Evolutionary conservation across 2,797 vertebrate genomes (phyloP).

Genomic region (Dipus sagitta): DNA sequence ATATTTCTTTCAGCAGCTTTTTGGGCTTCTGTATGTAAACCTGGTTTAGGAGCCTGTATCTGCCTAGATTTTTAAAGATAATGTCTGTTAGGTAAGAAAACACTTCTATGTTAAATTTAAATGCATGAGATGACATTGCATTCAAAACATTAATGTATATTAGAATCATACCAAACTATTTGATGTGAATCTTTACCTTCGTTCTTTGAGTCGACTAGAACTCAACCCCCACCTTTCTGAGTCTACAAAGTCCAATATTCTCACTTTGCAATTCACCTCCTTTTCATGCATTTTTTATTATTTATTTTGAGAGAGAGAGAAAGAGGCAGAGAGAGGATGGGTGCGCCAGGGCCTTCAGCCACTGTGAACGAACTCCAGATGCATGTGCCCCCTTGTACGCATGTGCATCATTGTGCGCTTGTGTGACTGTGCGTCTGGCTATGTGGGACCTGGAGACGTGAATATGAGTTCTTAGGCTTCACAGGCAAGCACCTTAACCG

Average conservation of each 20-base stretch:
- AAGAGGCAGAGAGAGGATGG: too few relatives aligned
- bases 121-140: neutral
- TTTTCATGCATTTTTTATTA: slow-evolving; percentile 12
- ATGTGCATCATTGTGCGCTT: too few relatives aligned
- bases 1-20: slow-evolving; percentile 55
- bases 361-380: too few relatives aligned
- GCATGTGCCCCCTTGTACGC: too few relatives aligned
- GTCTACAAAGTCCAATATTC: neutral
- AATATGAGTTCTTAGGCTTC: too few relatives aligned
- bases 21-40: slow-evolving; percentile 48
- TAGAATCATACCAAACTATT: neutral
- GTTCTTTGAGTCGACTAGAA: neutral
- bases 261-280: neutral
- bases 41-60: slow-evolving; percentile 31
- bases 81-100: slow-evolving; percentile 63
- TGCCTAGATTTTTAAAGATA: slow-evolving; percentile 75
- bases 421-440: too few relatives aligned
- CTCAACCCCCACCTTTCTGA: neutral
- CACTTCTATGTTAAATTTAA: slow-evolving; percentile 49
- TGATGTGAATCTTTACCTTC: slow-evolving; percentile 33
- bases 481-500: too few relatives aligned
- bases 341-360: too few relatives aligned
- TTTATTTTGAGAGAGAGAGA: too few relatives aligned
- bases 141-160: neutral
- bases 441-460: too few relatives aligned